Evolutionary conservation across 2,888 invertebrate genomes (phyloP).

Genomic region (Caenorhabditis imperialis): DNA sequence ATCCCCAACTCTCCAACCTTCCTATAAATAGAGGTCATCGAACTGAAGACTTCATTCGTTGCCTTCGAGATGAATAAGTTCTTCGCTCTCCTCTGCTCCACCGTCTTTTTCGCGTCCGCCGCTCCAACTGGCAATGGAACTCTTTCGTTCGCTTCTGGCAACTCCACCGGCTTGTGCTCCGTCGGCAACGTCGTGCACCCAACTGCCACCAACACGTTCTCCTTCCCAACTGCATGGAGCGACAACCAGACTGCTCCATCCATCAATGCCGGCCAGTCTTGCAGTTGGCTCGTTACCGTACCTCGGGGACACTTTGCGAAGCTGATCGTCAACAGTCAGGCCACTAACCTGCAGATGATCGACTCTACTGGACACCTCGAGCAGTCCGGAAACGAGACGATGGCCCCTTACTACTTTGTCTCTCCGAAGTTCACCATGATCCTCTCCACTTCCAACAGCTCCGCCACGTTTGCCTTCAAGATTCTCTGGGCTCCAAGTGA

Average conservation of each 20-base stretch:
- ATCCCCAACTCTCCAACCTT: neutral
- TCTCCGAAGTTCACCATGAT: conserved; percentile 11
- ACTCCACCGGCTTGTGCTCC: neutral
- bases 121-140: conserved; percentile 1
- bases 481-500: conserved; percentile 19
- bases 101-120: neutral
- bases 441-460: neutral
- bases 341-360: conserved; percentile 1
- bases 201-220: neutral
- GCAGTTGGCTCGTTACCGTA: conserved; percentile 18
- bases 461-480: conserved; percentile 18
- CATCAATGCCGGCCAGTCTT: neutral
- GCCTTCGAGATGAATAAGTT: conserved; percentile 5
- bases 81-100: neutral
- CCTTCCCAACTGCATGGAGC: conserved; percentile 1
- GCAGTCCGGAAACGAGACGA: conserved; percentile 3
- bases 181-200: conserved; percentile 6
- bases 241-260: conserved; percentile 17
- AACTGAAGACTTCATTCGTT: neutral
- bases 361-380: conserved; percentile 20
- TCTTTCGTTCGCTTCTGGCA: neutral
- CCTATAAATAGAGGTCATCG: neutral
- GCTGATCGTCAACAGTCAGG: conserved; percentile 12
- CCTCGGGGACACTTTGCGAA: conserved; percentile 26
- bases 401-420: conserved; percentile 19